These are phyloP conservation scores for Clytia hemisphaerica DNA, from an alignment of 30 jellyfish, hydroid and myxozoan species.

Conservation along the genomic window DNA sequence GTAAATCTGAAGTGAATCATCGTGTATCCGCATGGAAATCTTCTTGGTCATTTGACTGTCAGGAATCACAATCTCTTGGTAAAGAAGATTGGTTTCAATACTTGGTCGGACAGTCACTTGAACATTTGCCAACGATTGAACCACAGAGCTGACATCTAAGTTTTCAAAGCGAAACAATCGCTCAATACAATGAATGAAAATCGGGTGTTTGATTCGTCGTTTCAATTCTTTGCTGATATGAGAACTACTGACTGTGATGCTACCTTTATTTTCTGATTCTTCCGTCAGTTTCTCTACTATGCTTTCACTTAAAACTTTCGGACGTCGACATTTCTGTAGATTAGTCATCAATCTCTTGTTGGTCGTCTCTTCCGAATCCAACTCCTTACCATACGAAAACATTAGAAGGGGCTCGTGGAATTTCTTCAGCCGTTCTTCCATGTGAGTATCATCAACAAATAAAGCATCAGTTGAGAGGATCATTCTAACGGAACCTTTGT, in stretches of 20 bases:
- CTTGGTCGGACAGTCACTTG: background rate
- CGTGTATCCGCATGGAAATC: background rate
- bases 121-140: too few species aligned
- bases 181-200: too few species aligned
- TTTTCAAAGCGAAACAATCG: too few species aligned
- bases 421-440: constrained; percentile 26
- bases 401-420: constrained; percentile 32
- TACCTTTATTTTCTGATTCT: too few species aligned
- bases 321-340: constrained; percentile 32
- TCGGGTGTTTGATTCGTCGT: constrained; percentile 2
- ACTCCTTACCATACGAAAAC: too few species aligned
- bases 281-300: constrained; percentile 21
- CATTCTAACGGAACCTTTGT: constrained; percentile 1
- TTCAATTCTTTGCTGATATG: constrained; percentile 45
- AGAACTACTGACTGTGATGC: constrained; percentile 6
- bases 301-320: constrained; percentile 29
- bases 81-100: constrained; percentile 9
- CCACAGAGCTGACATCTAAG: too few species aligned
- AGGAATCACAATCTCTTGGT: too few species aligned
- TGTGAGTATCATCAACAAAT: constrained; percentile 32
- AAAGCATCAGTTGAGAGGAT: constrained; percentile 27
- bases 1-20: background rate
- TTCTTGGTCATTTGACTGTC: constrained; percentile 3
- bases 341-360: background rate
- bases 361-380: background rate